Evolutionary conservation across 2,888 invertebrate genomes (phyloP), one percentile per base, ranked within the genome.

Genomic region (Pseudococcus jackbeardsleyi): DNA sequence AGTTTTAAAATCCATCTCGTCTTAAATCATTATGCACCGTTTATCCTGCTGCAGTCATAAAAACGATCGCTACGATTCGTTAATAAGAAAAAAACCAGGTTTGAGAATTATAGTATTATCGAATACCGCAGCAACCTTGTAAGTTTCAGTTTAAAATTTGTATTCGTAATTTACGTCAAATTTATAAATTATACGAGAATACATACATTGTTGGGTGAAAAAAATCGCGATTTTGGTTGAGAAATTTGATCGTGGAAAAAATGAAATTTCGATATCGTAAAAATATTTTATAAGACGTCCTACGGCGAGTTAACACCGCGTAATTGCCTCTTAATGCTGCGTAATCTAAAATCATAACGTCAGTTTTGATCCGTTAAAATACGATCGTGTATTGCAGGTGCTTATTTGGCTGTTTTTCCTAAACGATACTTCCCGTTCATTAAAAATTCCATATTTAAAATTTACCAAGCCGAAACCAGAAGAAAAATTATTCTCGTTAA

Each of bases 311-410:
- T 72, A 59, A 59, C 19, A 72, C 33, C 15, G 6, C 15, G 68
- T 72, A 72, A 72, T 72, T 72, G 33, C 33, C 64, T 17, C 26
- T 50, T 22, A 72, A 12, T 72, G 22, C 19, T 33, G 26, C 12
- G 26, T 33, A 15, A 72, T 33, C 26, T 59, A 72, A 26, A 33
- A 72, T 72, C 26, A n/a, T 72, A 72, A 72, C 68, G 68, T 72
- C 33, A n/a, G 11, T 72, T 72, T 72, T 72, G 68, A 72, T 72
- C 68, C 33, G 26, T 72, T 72, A 11, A 72, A 72, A 72, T 72
- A 72, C 68, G 68, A 72, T 26, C 68, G 26, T 72, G 68, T 72
- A 26, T 72, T 3, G 68, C 68, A 72, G 68, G 33, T 72, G 68
- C 68, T 26, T 72, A 22, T 8, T 4, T 15, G 15, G 26, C 33